These are phyloP conservation scores for Lota lota DNA, from an alignment of 2,113 vertebrate genomes.

Conservation along the genomic window DNA sequence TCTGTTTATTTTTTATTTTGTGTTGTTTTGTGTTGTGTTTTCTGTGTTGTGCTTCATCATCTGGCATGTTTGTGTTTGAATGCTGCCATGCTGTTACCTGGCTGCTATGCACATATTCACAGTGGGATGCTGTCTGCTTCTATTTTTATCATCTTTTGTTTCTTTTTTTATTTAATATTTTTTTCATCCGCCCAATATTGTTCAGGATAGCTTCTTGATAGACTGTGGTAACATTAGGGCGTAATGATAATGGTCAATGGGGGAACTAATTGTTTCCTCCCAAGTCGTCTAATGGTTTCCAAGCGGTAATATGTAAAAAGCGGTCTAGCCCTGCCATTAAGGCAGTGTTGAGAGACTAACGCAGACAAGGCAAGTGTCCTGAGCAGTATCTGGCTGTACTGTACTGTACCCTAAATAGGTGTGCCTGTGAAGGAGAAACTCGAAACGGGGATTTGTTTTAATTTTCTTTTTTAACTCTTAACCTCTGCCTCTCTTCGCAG, in stretches of 20 bases:
- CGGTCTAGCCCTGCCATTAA: conserved; percentile 36
- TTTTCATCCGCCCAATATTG: conserved; percentile 66
- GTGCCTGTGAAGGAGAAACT: too few relatives aligned
- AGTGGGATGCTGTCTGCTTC: conserved; percentile 24
- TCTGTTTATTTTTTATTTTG: conserved; percentile 68
- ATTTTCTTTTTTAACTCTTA: conserved; percentile 26
- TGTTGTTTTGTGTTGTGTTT: conserved; percentile 53
- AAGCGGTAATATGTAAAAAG: conserved; percentile 8
- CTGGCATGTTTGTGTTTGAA: conserved; percentile 72
- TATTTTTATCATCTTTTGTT: conserved; percentile 24
- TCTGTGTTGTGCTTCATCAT: conserved; percentile 42
- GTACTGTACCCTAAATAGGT: conserved; percentile 32
- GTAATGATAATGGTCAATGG: conserved; percentile 11
- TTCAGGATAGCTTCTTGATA: conserved; percentile 87
- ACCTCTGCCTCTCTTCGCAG: conserved; percentile 70
- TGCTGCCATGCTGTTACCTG: conserved; percentile 70
- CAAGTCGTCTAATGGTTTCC: neutral
- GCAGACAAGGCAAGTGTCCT: conserved; percentile 80
- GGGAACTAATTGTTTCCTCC: conserved; percentile 44
- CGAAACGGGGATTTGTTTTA: conserved; percentile 27
- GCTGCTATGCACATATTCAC: conserved; percentile 29
- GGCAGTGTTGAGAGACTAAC: conserved; percentile 36
- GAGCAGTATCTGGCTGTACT: conserved; percentile 85
- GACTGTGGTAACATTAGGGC: conserved; percentile 9
- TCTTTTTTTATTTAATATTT: conserved; percentile 32